Base-by-base conservation (phyloP, 1,140 invertebrate species). In the Aethina tumida region DNA sequence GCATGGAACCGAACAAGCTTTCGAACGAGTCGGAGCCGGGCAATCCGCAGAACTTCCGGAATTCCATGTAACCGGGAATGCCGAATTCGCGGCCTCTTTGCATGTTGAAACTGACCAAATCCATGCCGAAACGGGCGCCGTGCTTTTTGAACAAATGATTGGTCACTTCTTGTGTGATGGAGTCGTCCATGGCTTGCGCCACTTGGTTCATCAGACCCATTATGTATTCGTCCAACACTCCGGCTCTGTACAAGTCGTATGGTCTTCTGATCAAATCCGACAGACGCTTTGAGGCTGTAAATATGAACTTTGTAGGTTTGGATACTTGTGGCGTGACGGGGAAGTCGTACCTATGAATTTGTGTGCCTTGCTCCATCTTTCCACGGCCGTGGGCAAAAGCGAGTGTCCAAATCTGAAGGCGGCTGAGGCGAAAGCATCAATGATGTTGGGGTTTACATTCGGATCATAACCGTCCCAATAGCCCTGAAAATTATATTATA, bases 121-220 rank as follows among this genome's bases (percentile, higher is more conserved):
- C 92, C 72, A 94, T 77, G 44, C 90, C 90, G 55, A 84, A 87
- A 25, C 81, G 71, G 2, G 56, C 54, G 3, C 56, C 58, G 2
- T 79, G 78, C 65, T 91, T 91, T 60, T 91, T 90, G 63, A 93
- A 91, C 20, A 93, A 65, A 64, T 91, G 84, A 64, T 91, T 91
- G 8, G 88, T 91, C 0, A 92, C 87, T 67, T 93, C 86, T 66
- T 89, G 84, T 0, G 89, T 92, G 39, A 95, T 86, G 0, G 88
- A 87, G 56, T 92, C 86, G 53, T 95, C 90, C 85, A 93, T 92
- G 51, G 89, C 87, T 65, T 93, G 88, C 5, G 89, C 87, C 10
- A 92, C 84, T 69, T 95, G 89, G 60, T 95, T 94, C 79, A 89
- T 84, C 21, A 94, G 60, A 21, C 89, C 89, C 84, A 93, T 87